These are phyloP conservation scores for Opisthocomus hoazin DNA, from an alignment of 2,113 vertebrate species.

Conservation along the genomic window DNA sequence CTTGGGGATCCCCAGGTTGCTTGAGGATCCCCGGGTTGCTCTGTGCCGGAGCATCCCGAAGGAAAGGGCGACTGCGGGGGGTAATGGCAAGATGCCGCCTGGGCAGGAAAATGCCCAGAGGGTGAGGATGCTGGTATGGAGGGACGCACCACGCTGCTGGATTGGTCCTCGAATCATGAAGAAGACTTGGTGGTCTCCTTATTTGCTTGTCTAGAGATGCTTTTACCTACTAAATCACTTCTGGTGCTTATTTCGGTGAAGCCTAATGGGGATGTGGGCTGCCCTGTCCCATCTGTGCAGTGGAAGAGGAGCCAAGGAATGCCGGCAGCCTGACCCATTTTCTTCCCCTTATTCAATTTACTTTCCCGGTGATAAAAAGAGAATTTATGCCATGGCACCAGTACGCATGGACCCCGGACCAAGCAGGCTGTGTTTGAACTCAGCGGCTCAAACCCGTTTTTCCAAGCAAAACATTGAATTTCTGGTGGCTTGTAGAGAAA, in stretches of 20 bases:
- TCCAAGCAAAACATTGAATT: not conserved
- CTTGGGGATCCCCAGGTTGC: fast-evolving
- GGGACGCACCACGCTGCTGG: not conserved
- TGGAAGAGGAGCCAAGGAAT: not conserved
- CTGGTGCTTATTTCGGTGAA: not conserved
- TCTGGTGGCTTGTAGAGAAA: not conserved
- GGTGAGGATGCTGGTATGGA: fast-evolving
- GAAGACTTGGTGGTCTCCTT: not conserved
- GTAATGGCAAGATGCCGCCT: not conserved
- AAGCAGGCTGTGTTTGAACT: not conserved
- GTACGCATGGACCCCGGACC: fast-evolving
- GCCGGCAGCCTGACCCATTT: not conserved
- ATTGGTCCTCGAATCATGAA: not conserved
- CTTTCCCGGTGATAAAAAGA: not conserved
- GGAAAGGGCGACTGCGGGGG: not conserved
- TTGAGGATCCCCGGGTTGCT: not conserved
- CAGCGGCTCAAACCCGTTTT: not conserved
- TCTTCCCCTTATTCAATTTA: not conserved
- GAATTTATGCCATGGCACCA: fast-evolving
- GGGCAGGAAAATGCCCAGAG: fast-evolving
- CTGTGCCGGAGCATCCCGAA: not conserved
- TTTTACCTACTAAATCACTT: not conserved
- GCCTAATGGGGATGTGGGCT: not conserved
- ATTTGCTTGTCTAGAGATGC: not conserved
- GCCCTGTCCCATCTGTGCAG: not conserved